Base-by-base conservation (phyloP, 2,888 invertebrate species). In the Chymomyza procnemis region DNA sequence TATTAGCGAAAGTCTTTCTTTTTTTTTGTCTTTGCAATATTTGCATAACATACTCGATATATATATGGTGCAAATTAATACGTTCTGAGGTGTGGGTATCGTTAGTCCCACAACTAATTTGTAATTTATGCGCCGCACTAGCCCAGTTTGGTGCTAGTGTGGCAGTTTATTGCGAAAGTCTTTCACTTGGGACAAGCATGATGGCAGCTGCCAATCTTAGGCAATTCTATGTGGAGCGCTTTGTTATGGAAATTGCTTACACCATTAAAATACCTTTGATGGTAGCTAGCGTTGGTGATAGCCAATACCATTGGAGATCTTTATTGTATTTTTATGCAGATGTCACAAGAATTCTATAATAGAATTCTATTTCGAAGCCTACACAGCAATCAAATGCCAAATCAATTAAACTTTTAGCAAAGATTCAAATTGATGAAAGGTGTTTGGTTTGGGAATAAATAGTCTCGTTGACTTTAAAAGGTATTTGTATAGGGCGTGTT, bases 131-230 rank as follows among this genome's bases (percentile, higher is more conserved):
- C 30, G 41, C 50, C 3, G 26, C 67, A 69, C 64, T 81, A 79
- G 74, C 83, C 75, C 61, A 69, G 69, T 81, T 82, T 46, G 16
- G 55, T 48, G 60, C 57, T 67, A 61, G 75, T 77, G 21, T 22
- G 6, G 1, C 54, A 1, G 16, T n/a, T 50, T 50, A 18, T 18
- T 50, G n/a, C 18, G 16, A 19, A 75, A 75, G 67, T 69, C 60
- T 61, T 64, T 70, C 63, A 30, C n/a, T 41, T 61, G 62, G 62
- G 59, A 26, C 58, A 4, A 5, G 16, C 3, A 54, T 48, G 69
- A 71, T 70, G 80, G 66, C 76, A 69, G 64, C 47, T 76, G 67
- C 71, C 71, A 71, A 81, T 76, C 71, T 69, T 26, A 63, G 12
- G 34, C 34, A 2, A 41, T 41, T 12, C 3, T 3, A 41, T 41